Percentiles rank a stretch among this genome's conserved stretches.
Conservation (phyloP, 2,888 invertebrate species). For the Acanthopleura granulata region DNA sequence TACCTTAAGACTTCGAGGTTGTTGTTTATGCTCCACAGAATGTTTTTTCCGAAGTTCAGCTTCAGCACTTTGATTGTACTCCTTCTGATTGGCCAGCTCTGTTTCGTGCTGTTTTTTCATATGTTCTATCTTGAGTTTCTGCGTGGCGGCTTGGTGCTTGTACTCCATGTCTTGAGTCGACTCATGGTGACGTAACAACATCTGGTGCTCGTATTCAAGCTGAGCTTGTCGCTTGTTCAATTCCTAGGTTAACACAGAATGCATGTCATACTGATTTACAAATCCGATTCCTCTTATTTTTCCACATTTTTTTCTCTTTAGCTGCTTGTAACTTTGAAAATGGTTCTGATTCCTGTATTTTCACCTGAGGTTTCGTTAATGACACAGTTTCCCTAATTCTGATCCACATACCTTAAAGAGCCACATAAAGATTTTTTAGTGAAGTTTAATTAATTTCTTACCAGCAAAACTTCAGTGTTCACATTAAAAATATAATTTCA, state of each 20-base stretch:
- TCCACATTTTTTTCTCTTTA: too few relatives aligned
- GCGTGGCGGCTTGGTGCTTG: conserved; percentile 94
- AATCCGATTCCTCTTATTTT: too few relatives aligned
- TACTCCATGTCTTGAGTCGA: conserved; percentile 96
- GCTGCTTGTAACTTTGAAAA: too few relatives aligned
- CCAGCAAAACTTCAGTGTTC: too few relatives aligned
- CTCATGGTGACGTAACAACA: conserved; percentile 96
- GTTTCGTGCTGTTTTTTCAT: conserved; percentile 90
- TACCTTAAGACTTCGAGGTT: conserved; percentile 98
- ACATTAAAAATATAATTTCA: too few relatives aligned
- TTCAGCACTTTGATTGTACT: conserved; percentile 95
- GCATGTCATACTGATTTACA: too few relatives aligned
- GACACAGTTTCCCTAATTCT: too few relatives aligned
- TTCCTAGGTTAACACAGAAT: conserved; percentile 76
- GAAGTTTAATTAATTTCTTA: too few relatives aligned
- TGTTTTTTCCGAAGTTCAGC: conserved; percentile 96
- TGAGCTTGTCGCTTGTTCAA: conserved; percentile 95
- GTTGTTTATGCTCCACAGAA: conserved; percentile 95
- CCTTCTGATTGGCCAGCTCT: conserved; percentile 87
- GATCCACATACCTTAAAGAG: too few relatives aligned
- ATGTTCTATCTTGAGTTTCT: conserved; percentile 81
- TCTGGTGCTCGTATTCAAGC: conserved; percentile 92
- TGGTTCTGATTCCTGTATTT: too few relatives aligned
- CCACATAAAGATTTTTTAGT: too few relatives aligned
- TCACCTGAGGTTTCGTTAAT: too few relatives aligned